Conservation (phyloP, 2,888 invertebrate species). For the Tetragonula carbonaria region DNA sequence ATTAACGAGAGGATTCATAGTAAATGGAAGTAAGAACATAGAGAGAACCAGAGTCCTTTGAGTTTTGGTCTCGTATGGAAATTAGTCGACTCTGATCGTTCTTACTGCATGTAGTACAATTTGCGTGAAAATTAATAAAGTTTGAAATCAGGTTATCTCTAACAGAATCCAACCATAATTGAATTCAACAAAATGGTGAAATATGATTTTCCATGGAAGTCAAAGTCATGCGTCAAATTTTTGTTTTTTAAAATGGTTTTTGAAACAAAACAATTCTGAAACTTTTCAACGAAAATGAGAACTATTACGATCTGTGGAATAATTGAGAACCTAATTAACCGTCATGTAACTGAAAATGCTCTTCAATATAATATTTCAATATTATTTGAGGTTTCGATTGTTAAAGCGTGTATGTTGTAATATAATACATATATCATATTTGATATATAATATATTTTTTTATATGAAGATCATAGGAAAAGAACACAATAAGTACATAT, state of each 20-base stretch:
- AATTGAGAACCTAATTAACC: neutral
- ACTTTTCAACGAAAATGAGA: neutral
- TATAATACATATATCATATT: too few species aligned
- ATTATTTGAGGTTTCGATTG: too few species aligned
- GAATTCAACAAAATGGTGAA: neutral
- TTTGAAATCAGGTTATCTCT: neutral
- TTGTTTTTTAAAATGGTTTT: neutral
- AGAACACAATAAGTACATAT: neutral
- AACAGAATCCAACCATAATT: neutral
- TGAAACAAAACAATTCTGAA: neutral
- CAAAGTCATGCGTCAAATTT: neutral
- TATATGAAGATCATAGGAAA: neutral
- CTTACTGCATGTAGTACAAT: neutral
- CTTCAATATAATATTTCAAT: neutral
- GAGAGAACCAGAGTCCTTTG: neutral
- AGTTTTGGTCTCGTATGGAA: neutral
- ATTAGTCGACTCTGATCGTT: constrained; percentile 16
- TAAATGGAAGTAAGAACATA: constrained; percentile 6
- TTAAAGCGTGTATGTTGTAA: too few species aligned
- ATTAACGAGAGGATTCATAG: neutral
- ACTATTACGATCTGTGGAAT: neutral
- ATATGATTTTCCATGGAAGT: neutral
- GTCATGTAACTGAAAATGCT: neutral
- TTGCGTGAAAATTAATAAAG: constrained; percentile 27
- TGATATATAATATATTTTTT: neutral